Base-by-base conservation (phyloP, 2,797 vertebrate genomes). In the Loriculus beryllinus region DNA sequence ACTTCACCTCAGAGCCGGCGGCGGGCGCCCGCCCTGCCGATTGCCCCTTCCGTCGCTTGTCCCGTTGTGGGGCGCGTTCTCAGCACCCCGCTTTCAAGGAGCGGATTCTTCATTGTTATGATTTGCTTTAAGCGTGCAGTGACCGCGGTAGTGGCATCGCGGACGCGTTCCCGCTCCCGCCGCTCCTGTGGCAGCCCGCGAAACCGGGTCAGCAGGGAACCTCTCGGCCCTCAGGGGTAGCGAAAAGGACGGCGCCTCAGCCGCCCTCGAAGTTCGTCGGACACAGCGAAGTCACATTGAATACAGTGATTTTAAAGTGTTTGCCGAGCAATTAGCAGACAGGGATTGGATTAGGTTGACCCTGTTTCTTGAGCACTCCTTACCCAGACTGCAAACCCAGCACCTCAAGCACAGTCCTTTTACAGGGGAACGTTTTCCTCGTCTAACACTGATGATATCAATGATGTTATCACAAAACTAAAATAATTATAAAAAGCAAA, bases 361-460 rank as follows among this genome's bases (percentile, higher is more conserved):
- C 37, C 0, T 1, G 25, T 22, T 35, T 40, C 29, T 13, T 26
- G 16, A 7, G 7, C 13, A 7, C 16, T 42, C 26, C 26, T 68
- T 29, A 8, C 3, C 21, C 42, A 6, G 9, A 29, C 42, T 47
- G 70, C 80, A 47, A 20, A 84, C 39, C 65, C 79, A 42, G 82
- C 69, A 64, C 92, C 43, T 79, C 82, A 9, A 64, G 75, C 7
- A 2, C 6, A 0, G 21, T 4, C 90, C 76, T 92, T 74, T 65
- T 71, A 18, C 91, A 64, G 74, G 78, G 86, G 51, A 92, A 67
- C 69, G 12, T 79, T 88, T 33, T 83, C 92, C 81, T 95, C 86
- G 51, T 86, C 84, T 62, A 14, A 52, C 39, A 22, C 2, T 35
- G 75, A 22, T 56, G 20, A 56, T 33, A 56, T 22, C 31, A 22